Base-by-base conservation (phyloP, 2,797 vertebrate genomes). In the Bovichtus diacanthus region DNA sequence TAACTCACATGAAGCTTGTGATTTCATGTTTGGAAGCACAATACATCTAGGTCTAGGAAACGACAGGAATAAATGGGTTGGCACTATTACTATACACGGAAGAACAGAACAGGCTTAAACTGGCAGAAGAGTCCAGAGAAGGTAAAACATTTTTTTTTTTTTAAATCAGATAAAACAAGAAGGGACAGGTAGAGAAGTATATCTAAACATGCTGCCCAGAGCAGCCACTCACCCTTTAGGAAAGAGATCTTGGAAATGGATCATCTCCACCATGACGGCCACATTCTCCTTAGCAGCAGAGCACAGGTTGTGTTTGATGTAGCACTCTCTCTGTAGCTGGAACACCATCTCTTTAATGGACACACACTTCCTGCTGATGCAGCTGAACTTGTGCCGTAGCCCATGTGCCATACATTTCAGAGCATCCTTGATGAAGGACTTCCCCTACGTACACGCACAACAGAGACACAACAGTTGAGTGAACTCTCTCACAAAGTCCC, bases 381-480 rank as follows among this genome's bases (percentile, higher is more conserved):
- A 99, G 95, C 97, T 96, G 89, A 99, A 99, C 91, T 97, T 96
- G 95, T 98, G 97, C 80, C 98, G 93, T 74, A 99, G 95, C 54
- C 97, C 97, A 2, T 99, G 97, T 49, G 98, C 98, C 96, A 99
- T 99, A 86, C 98, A 99, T 90, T 96, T 98, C 88, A 99, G 92
- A 86, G 98, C 96, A 67, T 99, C 98, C 92, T 99, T 99, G 94
- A 99, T 99, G 93, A 99, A 99, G 29, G 98, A 99, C 91, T 99
- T 99, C 56, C 98, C 98, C 98, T 99, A 91, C 2, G 47, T 54
- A 78, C 72, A 78, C 69, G 86, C 50, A 53, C 31, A 12, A n/a
- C 56, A 81, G 25, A 86, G n/a, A 86, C 56, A 78, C 34, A 64
- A 80, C 56, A 47, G 46, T 71, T 49, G 56, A 70, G 41, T 25